phyloP scores from a whole-genome alignment of 2,797 vertebrate genomes.

The Cyclura pinguis region DNA sequence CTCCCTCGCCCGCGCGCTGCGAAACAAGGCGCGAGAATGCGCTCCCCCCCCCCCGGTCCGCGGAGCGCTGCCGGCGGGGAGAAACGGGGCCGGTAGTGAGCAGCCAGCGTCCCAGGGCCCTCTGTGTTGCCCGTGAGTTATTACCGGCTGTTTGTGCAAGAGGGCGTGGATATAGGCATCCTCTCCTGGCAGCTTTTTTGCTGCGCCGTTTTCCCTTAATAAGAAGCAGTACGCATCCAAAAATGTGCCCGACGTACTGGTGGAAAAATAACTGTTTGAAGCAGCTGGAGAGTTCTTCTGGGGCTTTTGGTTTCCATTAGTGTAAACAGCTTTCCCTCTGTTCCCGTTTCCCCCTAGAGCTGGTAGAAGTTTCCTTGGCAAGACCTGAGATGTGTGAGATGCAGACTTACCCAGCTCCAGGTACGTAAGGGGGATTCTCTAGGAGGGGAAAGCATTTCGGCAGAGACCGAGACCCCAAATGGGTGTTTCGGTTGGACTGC shows the following conservation, averaged over 20 bases:
- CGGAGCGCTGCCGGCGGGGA: too few relatives aligned
- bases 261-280: not conserved
- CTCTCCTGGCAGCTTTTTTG: not conserved
- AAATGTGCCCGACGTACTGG: not conserved
- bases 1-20: too few relatives aligned
- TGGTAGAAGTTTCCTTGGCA: accelerated
- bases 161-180: not conserved
- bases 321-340: not conserved
- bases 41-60: too few relatives aligned
- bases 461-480: not conserved
- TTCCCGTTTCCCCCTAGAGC: not conserved
- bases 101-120: too few relatives aligned
- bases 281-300: not conserved
- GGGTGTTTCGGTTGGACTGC: not conserved
- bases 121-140: too few relatives aligned
- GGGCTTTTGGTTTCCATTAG: not conserved
- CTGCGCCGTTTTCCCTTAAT: not conserved
- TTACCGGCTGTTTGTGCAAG: not conserved
- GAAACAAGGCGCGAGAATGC: too few relatives aligned
- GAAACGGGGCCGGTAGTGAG: too few relatives aligned
- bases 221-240: not conserved
- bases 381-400: not conserved
- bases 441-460: not conserved
- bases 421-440: not conserved
- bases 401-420: accelerated